These are phyloP conservation scores for Drosophila longiperda DNA, from an alignment of 2,888 invertebrate genomes.

Conservation along the genomic window DNA sequence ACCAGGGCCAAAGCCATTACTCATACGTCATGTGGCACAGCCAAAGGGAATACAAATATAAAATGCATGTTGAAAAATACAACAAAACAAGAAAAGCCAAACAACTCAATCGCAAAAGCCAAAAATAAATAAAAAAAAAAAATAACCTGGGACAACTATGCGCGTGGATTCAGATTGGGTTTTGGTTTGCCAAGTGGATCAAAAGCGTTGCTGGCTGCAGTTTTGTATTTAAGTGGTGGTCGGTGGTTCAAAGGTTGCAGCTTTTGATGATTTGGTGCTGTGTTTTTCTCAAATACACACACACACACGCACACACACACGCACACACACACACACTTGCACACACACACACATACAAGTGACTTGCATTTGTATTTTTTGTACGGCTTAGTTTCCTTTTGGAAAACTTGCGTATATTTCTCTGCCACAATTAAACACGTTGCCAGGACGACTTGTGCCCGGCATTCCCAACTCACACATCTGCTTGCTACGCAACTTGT, in stretches of 20 bases:
- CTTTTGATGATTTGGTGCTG: constrained; percentile 13
- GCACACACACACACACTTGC: background rate
- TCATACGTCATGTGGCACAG: constrained; percentile 77
- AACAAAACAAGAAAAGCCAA: constrained; percentile 7
- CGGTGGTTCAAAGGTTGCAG: constrained; percentile 10
- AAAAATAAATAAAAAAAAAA: constrained; percentile 39
- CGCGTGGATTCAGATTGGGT: constrained; percentile 36
- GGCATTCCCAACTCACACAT: background rate
- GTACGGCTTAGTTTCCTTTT: constrained; percentile 13
- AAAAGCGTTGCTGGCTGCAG: constrained; percentile 34
- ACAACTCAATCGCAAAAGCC: constrained; percentile 62
- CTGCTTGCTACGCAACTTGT: background rate
- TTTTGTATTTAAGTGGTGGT: constrained; percentile 22
- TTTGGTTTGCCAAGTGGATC: constrained; percentile 74
- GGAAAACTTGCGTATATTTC: constrained; percentile 54
- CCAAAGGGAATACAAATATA: constrained; percentile 76
- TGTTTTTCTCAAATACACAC: background rate
- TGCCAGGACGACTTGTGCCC: constrained; percentile 52
- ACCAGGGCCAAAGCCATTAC: constrained; percentile 73
- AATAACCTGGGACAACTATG: constrained; percentile 35
- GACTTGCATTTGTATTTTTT: constrained; percentile 26
- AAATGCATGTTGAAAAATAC: constrained; percentile 40
- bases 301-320: constrained; percentile 4
- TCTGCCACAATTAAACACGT: constrained; percentile 67
- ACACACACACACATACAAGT: background rate